Evolutionary conservation across 1,140 invertebrate genomes (phyloP).

Genomic region (Semibalanus balanoides): DNA sequence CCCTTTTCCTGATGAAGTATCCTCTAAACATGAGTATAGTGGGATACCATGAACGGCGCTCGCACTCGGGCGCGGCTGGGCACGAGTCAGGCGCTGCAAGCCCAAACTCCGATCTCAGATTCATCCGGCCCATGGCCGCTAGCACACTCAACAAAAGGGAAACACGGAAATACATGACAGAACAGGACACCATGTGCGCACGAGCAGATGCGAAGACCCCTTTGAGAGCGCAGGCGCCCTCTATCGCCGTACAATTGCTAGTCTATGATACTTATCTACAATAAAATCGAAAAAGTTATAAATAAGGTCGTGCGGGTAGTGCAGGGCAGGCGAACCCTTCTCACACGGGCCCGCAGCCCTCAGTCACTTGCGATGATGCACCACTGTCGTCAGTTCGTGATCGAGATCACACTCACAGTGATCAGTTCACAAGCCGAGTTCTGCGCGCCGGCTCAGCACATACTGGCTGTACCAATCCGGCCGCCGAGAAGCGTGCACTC

Average conservation of each 20-base stretch:
- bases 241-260: background rate
- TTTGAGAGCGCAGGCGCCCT: background rate
- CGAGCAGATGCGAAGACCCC: background rate
- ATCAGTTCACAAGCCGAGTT: background rate
- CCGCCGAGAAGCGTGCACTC: background rate
- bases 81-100: background rate
- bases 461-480: background rate
- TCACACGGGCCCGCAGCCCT: background rate
- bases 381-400: background rate
- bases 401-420: background rate
- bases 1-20: background rate
- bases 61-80: no score
- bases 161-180: slow-evolving; percentile 2
- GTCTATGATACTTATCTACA: background rate
- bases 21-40: slow-evolving; percentile 1
- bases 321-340: background rate
- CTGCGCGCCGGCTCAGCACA: background rate
- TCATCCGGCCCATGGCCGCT: background rate
- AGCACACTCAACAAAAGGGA: background rate
- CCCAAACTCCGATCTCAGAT: background rate
- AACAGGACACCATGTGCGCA: background rate
- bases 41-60: background rate
- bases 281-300: slow-evolving; percentile 3
- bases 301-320: background rate
- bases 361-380: background rate